Evolutionary conservation across 2,797 vertebrate species (phyloP).

Genomic region (Acanthiza pusilla): DNA sequence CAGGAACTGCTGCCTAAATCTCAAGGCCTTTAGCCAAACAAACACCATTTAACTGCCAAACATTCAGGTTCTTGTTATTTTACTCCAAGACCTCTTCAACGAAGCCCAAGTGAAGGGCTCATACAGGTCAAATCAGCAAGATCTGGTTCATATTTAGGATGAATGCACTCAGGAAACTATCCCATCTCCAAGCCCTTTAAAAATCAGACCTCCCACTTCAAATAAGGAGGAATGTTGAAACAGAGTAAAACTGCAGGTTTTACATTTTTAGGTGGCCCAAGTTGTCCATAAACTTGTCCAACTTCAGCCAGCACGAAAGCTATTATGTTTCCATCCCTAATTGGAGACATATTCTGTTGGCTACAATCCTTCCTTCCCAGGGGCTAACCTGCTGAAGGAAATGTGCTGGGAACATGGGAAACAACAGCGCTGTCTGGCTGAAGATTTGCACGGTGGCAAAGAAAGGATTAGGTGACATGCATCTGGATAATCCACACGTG

Average conservation of each 20-base stretch:
- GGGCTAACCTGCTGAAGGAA: not conserved
- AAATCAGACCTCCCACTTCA: not conserved
- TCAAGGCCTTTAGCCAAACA: not conserved
- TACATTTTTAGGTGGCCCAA: not conserved
- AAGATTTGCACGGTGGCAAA: not conserved
- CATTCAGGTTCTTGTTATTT: not conserved
- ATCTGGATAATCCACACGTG: not conserved
- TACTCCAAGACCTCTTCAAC: not conserved
- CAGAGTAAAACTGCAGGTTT: not conserved
- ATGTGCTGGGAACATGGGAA: not conserved
- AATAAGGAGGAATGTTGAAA: not conserved
- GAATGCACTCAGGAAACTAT: not conserved
- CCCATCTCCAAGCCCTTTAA: not conserved
- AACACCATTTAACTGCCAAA: not conserved
- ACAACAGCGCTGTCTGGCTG: fast-evolving
- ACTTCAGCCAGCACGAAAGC: not conserved
- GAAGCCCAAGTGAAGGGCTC: not conserved
- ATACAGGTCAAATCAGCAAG: not conserved
- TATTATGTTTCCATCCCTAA: not conserved
- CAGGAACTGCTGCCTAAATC: not conserved
- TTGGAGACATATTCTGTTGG: not conserved
- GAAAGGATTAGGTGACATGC: not conserved
- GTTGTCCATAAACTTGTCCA: not conserved
- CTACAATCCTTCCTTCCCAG: not conserved
- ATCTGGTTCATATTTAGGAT: not conserved